Conservation (phyloP, 2,797 vertebrate genomes). For the Apogon hyalosoma region DNA sequence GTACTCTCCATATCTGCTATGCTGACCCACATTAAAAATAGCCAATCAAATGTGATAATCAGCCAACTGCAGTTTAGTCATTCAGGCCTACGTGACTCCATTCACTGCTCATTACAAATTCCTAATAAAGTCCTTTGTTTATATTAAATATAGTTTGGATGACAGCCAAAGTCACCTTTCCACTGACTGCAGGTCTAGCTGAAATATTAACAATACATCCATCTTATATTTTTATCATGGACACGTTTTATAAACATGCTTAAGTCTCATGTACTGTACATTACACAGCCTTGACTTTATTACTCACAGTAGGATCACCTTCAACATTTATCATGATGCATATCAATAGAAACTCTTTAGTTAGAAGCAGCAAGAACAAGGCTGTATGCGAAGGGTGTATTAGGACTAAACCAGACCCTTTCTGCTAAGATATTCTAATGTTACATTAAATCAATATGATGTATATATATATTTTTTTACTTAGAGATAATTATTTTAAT, state of each 20-base stretch:
- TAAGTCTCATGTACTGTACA: conserved; percentile 17
- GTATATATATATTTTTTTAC: no score
- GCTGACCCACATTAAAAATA: conserved; percentile 26
- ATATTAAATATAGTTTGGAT: conserved; percentile 53
- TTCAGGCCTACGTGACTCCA: conserved; percentile 73
- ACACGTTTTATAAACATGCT: conserved; percentile 24
- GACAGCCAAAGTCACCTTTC: conserved; percentile 58
- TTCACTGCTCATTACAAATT: conserved; percentile 46
- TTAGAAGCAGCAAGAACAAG: neutral
- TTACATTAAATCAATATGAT: no score
- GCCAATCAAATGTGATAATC: conserved; percentile 54
- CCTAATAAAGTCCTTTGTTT: conserved; percentile 58
- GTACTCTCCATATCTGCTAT: conserved; percentile 19
- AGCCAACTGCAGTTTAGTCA: conserved; percentile 20
- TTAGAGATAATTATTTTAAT: no score
- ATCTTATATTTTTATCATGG: conserved; percentile 21
- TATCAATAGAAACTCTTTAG: neutral
- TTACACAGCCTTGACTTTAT: conserved; percentile 10
- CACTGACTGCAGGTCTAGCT: conserved; percentile 37
- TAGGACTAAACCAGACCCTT: neutral
- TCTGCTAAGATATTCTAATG: no score
- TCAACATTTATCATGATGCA: neutral
- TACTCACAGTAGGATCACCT: conserved; percentile 4
- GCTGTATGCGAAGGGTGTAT: neutral
- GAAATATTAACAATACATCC: conserved; percentile 45